phyloP scores from a whole-genome alignment of 2,113 vertebrate genomes.

The Hippocampus guttulatus region DNA sequence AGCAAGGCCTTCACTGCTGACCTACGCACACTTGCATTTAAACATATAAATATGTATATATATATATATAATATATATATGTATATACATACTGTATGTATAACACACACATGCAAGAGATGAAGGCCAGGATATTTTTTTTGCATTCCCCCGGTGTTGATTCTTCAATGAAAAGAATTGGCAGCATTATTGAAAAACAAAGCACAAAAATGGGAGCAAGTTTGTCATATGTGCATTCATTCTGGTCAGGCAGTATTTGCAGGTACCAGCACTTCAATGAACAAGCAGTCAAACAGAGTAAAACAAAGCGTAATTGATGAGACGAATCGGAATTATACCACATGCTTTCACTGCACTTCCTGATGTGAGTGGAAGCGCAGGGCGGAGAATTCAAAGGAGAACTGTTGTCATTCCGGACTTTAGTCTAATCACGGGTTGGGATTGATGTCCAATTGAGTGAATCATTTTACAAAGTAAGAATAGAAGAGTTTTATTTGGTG shows the following conservation, averaged over 20 bases:
- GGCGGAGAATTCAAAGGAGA: constrained; percentile 27
- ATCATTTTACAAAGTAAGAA: constrained; percentile 12
- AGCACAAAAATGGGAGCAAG: not conserved
- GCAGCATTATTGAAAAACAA: constrained; percentile 1
- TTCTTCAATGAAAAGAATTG: too few relatives aligned
- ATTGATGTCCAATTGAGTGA: constrained; percentile 30
- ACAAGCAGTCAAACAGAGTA: constrained; percentile 54
- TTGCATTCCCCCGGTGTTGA: too few relatives aligned
- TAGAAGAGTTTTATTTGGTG: not conserved
- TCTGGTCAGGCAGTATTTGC: constrained; percentile 29
- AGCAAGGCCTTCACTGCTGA: too few relatives aligned
- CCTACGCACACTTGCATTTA: too few relatives aligned
- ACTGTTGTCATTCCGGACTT: constrained; percentile 22
- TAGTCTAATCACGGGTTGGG: constrained; percentile 41
- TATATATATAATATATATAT: too few relatives aligned
- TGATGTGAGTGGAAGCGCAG: constrained; percentile 33
- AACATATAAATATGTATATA: too few relatives aligned
- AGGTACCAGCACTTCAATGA: constrained; percentile 47
- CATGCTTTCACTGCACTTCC: constrained; percentile 25
- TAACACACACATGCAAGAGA: too few relatives aligned
- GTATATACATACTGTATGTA: too few relatives aligned
- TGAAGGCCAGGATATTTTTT: too few relatives aligned
- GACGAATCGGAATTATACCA: constrained; percentile 51
- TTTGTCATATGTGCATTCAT: constrained; percentile 32
- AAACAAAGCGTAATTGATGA: constrained; percentile 51